Evolutionary conservation across 2,888 invertebrate species (phyloP).

Genomic region (Agonopterix arenella): DNA sequence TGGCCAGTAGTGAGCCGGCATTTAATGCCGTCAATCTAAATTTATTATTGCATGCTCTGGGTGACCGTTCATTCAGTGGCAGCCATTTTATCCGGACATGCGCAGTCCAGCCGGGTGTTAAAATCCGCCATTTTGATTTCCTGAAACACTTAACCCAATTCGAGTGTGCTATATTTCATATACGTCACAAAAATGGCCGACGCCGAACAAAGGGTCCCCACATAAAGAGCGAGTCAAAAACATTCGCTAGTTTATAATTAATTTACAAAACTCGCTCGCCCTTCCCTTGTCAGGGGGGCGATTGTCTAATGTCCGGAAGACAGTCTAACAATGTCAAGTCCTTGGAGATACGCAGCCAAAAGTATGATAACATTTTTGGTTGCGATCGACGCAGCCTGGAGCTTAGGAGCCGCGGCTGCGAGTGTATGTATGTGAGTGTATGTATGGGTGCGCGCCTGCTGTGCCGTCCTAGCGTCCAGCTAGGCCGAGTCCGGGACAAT

Average conservation of each 20-base stretch:
- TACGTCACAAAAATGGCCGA: constrained; percentile 27
- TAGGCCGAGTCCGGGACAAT: constrained; percentile 51
- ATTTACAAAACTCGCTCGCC: constrained; percentile 40
- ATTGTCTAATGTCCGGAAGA: constrained; percentile 27
- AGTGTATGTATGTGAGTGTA: constrained; percentile 20
- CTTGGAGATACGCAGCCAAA: constrained; percentile 18
- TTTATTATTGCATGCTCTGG: constrained; percentile 55
- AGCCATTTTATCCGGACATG: constrained; percentile 58
- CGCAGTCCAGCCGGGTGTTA: constrained; percentile 31
- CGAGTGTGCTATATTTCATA: constrained; percentile 13
- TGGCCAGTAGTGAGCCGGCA: constrained; percentile 42
- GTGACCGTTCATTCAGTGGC: constrained; percentile 36
- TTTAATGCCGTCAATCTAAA: constrained; percentile 52
- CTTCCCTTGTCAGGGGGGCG: constrained; percentile 5
- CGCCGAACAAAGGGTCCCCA: constrained; percentile 55
- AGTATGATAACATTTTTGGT: constrained; percentile 13
- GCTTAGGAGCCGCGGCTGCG: constrained; percentile 2
- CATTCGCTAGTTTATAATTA: constrained; percentile 50
- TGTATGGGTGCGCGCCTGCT: constrained; percentile 74
- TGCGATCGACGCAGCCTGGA: constrained; percentile 10
- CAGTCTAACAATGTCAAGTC: constrained; percentile 21
- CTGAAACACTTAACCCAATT: constrained; percentile 68
- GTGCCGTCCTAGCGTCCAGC: constrained; percentile 73
- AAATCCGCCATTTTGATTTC: constrained; percentile 64
- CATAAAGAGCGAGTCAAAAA: constrained; percentile 40